These are phyloP conservation scores for Metopolophium dirhodum DNA, from an alignment of 1,140 invertebrate species.

Conservation along the genomic window DNA sequence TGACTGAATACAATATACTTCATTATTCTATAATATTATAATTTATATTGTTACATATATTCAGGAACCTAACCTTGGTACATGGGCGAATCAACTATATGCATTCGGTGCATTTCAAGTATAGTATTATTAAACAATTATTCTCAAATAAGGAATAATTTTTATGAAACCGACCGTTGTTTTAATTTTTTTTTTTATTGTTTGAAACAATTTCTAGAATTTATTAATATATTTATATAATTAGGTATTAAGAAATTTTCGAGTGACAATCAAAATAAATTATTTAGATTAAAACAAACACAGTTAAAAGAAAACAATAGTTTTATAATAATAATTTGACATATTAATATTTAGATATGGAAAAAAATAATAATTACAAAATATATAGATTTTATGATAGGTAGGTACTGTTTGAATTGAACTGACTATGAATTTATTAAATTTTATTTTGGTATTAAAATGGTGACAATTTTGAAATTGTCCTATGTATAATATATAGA, in stretches of 20 bases:
- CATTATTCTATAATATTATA: background rate
- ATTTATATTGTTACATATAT: background rate
- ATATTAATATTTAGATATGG: background rate
- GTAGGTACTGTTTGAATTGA: no score
- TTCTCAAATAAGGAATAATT: no score
- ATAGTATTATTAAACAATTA: background rate
- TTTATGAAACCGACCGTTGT: no score
- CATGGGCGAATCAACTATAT: background rate
- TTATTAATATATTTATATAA: background rate
- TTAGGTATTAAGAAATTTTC: background rate
- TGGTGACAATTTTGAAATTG: background rate
- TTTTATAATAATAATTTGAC: background rate
- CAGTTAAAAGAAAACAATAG: background rate
- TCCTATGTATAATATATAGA: background rate
- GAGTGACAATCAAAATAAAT: background rate
- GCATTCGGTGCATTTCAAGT: background rate
- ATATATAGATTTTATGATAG: no score
- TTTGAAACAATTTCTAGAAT: background rate
- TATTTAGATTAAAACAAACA: no score
- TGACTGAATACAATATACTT: conserved; percentile 1
- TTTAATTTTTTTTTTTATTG: background rate
- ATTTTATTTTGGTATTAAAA: background rate
- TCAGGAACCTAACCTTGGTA: background rate
- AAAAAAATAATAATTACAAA: background rate
- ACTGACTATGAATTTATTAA: background rate